phyloP scores from a whole-genome alignment of 2,797 vertebrate genomes.

The Tragopan temminckii region DNA sequence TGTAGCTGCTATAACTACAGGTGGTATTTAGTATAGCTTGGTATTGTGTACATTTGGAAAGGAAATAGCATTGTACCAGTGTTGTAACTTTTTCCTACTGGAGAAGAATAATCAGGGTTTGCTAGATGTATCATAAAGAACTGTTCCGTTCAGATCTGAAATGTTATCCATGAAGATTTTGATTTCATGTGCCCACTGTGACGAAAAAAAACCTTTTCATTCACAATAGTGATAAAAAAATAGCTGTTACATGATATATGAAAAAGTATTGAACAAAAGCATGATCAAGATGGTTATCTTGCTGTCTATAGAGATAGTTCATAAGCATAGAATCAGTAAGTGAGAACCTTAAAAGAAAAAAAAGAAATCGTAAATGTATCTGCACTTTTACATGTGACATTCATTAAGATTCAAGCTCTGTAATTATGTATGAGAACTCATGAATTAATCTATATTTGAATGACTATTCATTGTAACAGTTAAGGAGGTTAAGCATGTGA shows the following conservation, averaged over 20 bases:
- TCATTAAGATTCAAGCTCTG: not conserved
- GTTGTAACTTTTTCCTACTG: not conserved
- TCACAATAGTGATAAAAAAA: not conserved
- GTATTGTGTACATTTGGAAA: not conserved
- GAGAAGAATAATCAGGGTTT: not conserved
- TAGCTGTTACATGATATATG: not conserved
- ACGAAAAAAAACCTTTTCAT: not conserved
- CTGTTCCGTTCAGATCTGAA: not conserved
- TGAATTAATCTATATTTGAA: not conserved
- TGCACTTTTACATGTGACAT: not conserved
- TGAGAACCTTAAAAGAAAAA: not conserved
- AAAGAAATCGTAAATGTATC: not conserved
- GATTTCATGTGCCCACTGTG: not conserved
- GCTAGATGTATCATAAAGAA: not conserved
- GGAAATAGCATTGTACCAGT: not conserved
- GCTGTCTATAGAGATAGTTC: not conserved
- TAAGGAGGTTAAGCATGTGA: not conserved
- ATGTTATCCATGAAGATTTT: not conserved
- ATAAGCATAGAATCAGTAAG: not conserved
- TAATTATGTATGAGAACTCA: constrained; percentile 11
- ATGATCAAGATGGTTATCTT: not conserved
- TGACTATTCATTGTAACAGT: not conserved
- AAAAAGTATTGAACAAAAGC: not conserved
- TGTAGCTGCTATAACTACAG: not conserved
- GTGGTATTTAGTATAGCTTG: not conserved